Evolutionary conservation across 2,888 invertebrate genomes (phyloP).

Genomic region (Apotomis betuletana): DNA sequence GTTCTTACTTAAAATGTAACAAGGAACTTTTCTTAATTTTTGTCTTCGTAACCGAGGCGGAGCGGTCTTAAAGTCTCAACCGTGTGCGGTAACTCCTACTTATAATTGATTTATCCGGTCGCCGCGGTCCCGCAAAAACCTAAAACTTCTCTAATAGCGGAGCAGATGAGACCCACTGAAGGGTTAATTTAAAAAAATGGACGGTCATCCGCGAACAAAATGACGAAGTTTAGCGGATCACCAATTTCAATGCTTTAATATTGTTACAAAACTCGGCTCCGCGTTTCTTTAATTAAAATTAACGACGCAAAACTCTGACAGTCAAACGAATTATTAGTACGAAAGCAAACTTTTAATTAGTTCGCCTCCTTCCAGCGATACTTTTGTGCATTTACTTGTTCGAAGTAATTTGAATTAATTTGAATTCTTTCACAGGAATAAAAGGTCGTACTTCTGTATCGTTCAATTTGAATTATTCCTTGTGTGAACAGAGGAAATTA

Average conservation of each 20-base stretch:
- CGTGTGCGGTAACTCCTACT: conserved; percentile 54
- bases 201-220: conserved; percentile 76
- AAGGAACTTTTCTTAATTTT: conserved; percentile 39
- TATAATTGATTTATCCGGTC: conserved; percentile 72
- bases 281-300: conserved; percentile 84
- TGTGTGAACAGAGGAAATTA: conserved; percentile 14
- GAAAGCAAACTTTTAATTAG: conserved; percentile 83
- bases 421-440: conserved; percentile 67
- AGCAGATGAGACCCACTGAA: conserved; percentile 69
- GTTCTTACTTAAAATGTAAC: conserved; percentile 36
- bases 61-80: conserved; percentile 45
- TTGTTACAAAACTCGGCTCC: conserved; percentile 78
- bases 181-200: conserved; percentile 82
- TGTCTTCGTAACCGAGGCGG: conserved; percentile 27
- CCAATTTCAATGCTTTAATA: conserved; percentile 83
- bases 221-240: conserved; percentile 82
- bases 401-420: conserved; percentile 77
- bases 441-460: conserved; percentile 49
- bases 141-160: conserved; percentile 67
- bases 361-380: conserved; percentile 76
- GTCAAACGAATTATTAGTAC: conserved; percentile 84
- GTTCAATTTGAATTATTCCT: conserved; percentile 27
- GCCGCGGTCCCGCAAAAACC: conserved; percentile 59
- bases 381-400: conserved; percentile 78
- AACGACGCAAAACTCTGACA: conserved; percentile 83